A percentile compares a stretch with the other conserved stretches of the same genome.
These are phyloP conservation scores for Anoplolepis gracilipes DNA, from an alignment of 1,140 invertebrate genomes.

Conservation along the genomic window DNA sequence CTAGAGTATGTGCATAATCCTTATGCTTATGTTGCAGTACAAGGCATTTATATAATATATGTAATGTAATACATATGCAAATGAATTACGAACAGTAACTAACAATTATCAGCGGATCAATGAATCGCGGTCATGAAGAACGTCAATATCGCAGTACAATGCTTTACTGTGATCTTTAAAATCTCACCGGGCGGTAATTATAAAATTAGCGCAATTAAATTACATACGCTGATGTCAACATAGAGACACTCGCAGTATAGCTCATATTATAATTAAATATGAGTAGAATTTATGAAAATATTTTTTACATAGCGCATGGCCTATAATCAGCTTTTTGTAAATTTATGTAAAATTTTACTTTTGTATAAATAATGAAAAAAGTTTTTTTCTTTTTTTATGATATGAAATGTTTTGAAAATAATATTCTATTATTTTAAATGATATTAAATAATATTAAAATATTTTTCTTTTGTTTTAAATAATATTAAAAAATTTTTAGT, in stretches of 20 bases:
- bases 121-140: constrained; percentile 47
- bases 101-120: constrained; percentile 37
- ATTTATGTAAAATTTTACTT: background rate
- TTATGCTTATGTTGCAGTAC: constrained; percentile 13
- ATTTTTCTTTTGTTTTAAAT: too few relatives aligned
- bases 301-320: background rate
- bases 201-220: constrained; percentile 20
- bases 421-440: constrained; percentile 6
- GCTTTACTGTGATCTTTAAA: background rate
- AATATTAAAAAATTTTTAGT: too few relatives aligned
- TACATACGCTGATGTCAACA: background rate
- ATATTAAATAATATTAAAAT: too few relatives aligned
- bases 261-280: background rate
- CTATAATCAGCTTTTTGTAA: background rate
- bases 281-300: background rate
- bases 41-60: constrained; percentile 24
- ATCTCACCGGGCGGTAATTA: background rate
- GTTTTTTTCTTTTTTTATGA: background rate
- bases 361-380: background rate
- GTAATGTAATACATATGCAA: constrained; percentile 2
- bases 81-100: constrained; percentile 37
- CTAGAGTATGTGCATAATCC: constrained; percentile 28
- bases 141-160: background rate
- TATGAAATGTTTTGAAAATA: background rate
- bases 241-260: background rate